Conservation (phyloP, 1,140 invertebrate genomes). For the Helicoverpa armigera region DNA sequence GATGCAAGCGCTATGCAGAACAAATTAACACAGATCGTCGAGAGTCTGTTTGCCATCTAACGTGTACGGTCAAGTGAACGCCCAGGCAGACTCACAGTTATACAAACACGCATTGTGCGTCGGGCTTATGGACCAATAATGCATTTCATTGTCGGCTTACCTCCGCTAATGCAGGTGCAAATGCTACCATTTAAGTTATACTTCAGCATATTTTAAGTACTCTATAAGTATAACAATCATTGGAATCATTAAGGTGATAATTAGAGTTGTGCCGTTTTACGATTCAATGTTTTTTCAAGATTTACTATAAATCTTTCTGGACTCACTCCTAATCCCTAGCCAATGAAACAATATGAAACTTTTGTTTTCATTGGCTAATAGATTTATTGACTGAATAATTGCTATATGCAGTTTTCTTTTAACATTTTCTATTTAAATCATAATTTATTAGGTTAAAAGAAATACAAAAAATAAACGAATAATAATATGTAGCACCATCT, state of each 20-base stretch:
- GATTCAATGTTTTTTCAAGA: slow-evolving; percentile 8
- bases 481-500: not conserved
- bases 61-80: slow-evolving; percentile 76
- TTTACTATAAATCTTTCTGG: no score
- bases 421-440: no score
- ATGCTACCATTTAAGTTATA: slow-evolving; percentile 58
- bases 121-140: slow-evolving; percentile 74
- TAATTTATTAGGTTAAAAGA: no score
- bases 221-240: not conserved
- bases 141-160: slow-evolving; percentile 77
- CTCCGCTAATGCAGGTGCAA: slow-evolving; percentile 72
- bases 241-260: no score
- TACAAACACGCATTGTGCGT: slow-evolving; percentile 77
- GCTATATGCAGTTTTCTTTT: no score
- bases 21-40: slow-evolving; percentile 79
- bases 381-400: no score
- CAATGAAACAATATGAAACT: no score
- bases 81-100: slow-evolving; percentile 75
- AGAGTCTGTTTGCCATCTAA: slow-evolving; percentile 74
- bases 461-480: not conserved
- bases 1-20: slow-evolving; percentile 74
- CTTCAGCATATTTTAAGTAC: not conserved
- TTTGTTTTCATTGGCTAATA: no score
- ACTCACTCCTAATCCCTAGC: no score
- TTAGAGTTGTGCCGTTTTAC: no score